Conservation (phyloP, 1,140 invertebrate genomes). For the Acyrthosiphon pisum region DNA sequence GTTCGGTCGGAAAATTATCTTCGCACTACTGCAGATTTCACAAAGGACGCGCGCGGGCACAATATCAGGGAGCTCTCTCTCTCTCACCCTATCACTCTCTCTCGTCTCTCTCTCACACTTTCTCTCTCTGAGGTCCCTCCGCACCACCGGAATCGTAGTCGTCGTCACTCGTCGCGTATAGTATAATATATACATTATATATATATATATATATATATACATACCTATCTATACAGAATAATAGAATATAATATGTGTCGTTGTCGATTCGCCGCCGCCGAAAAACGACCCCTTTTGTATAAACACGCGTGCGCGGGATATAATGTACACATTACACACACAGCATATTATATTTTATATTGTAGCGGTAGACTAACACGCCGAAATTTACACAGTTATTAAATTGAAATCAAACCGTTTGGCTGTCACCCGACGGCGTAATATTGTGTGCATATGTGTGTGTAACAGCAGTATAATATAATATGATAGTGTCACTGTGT, state of each 20-base stretch:
- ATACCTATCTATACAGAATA: neutral
- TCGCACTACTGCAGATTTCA: slow-evolving; percentile 33
- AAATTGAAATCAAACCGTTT: slow-evolving; percentile 53
- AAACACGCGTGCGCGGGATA: neutral
- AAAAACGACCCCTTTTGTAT: slow-evolving; percentile 47
- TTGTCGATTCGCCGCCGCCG: neutral
- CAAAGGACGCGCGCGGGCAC: neutral
- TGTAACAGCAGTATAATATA: neutral
- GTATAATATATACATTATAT: neutral
- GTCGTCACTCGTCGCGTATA: neutral
- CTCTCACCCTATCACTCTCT: neutral
- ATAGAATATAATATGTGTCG: neutral
- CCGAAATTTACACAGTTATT: slow-evolving; percentile 56
- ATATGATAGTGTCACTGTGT: neutral
- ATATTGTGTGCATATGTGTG: neutral
- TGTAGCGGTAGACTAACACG: slow-evolving; percentile 24
- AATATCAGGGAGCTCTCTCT: neutral
- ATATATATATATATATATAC: no score
- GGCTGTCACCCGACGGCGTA: neutral
- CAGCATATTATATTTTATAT: neutral
- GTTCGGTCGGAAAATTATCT: slow-evolving; percentile 48
- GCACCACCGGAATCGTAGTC: neutral
- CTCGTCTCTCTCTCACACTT: neutral
- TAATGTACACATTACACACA: neutral
- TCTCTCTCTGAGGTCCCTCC: neutral